Evolutionary conservation across 1,140 invertebrate species (phyloP).

Genomic region (Penaeus chinensis): DNA sequence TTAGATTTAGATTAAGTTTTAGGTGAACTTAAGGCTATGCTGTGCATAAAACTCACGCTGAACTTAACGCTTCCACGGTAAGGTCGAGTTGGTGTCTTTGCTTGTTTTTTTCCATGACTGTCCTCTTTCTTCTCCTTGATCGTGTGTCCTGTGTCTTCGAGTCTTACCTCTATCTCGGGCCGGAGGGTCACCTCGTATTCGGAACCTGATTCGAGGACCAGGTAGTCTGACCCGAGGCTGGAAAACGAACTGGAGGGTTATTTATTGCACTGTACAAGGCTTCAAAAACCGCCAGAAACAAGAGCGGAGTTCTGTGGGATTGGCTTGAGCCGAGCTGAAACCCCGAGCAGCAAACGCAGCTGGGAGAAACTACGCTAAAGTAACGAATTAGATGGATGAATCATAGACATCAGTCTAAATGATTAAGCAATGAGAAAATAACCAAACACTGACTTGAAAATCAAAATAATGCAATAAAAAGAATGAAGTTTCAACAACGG

Average conservation of each 20-base stretch:
- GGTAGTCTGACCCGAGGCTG: conserved; percentile 36
- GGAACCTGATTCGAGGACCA: conserved; percentile 36
- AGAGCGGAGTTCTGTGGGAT: no score
- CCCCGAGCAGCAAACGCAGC: no score
- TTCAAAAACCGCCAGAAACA: background rate
- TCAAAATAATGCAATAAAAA: no score
- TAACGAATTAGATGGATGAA: no score
- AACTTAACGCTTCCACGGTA: conserved; percentile 29
- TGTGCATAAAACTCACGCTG: conserved; percentile 28
- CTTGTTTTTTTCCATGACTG: background rate
- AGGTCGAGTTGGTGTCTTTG: background rate
- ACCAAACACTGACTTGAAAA: no score
- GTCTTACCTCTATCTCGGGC: conserved; percentile 38
- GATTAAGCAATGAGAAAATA: no score
- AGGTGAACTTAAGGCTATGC: background rate
- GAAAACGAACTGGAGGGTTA: background rate
- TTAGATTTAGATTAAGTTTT: background rate
- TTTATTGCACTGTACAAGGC: background rate
- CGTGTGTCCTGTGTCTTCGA: background rate
- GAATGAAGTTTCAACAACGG: background rate
- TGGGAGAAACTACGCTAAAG: no score
- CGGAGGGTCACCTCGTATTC: conserved; percentile 44
- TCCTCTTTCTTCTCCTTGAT: conserved; percentile 22
- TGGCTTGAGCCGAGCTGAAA: no score
- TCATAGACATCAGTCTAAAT: no score